Conservation (phyloP, 2,797 vertebrate genomes). For the Varecia variegata region DNA sequence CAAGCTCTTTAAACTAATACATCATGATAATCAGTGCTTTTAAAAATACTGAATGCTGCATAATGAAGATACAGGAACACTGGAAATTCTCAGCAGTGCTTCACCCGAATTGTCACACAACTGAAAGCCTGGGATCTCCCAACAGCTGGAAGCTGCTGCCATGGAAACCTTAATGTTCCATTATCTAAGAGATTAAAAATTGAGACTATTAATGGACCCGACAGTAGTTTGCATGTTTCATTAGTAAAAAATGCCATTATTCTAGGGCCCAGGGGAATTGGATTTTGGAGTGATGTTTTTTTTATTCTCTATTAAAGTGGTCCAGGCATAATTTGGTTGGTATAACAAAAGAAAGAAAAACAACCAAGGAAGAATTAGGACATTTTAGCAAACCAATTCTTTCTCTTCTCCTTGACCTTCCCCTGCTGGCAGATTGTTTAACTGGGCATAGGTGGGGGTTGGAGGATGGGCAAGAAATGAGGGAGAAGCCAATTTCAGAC, state of each 20-base stretch:
- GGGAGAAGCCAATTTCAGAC: neutral
- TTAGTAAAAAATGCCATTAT: slow-evolving; percentile 81
- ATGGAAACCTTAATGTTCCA: slow-evolving; percentile 80
- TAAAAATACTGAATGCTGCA: slow-evolving; percentile 18
- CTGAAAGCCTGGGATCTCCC: slow-evolving; percentile 69
- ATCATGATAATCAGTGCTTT: slow-evolving; percentile 61
- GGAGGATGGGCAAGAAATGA: neutral
- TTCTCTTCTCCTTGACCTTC: slow-evolving; percentile 20
- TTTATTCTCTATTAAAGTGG: slow-evolving; percentile 68
- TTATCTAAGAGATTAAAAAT: slow-evolving; percentile 81
- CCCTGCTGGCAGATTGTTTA: neutral
- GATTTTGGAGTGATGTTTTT: slow-evolving; percentile 68
- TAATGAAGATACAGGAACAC: slow-evolving; percentile 59
- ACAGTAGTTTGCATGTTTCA: slow-evolving; percentile 80
- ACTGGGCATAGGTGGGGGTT: neutral
- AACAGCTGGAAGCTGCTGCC: slow-evolving; percentile 79
- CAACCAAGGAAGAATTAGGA: neutral
- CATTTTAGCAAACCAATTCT: neutral
- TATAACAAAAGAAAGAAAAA: slow-evolving; percentile 54
- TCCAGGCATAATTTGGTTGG: slow-evolving; percentile 42
- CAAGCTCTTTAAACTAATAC: slow-evolving; percentile 57
- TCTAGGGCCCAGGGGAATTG: slow-evolving; percentile 70
- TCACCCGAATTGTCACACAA: slow-evolving; percentile 69
- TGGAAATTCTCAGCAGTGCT: slow-evolving; percentile 49
- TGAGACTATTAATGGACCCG: slow-evolving; percentile 76